Conservation (phyloP, 2,888 invertebrate species). For the Buathra laborator region DNA sequence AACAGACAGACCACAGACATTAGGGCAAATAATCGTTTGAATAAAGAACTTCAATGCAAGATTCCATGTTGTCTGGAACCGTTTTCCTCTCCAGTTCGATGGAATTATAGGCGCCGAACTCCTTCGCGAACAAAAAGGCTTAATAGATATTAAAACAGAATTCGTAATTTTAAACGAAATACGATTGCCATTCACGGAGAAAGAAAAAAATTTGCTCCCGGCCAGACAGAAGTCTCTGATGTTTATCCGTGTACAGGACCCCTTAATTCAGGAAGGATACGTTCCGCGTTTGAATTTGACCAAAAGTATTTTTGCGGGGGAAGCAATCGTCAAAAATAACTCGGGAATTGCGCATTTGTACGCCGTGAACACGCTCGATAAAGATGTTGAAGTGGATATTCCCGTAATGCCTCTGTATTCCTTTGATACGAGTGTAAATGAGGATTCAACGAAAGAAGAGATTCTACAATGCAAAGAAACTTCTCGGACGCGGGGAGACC, state of each 20-base stretch:
- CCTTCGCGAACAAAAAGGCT: neutral
- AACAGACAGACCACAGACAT: conserved; percentile 12
- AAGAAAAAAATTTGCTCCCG: conserved; percentile 29
- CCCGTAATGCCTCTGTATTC: conserved; percentile 27
- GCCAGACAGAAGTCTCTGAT: conserved; percentile 35
- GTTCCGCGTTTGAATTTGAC: neutral
- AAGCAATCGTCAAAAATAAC: conserved; percentile 17
- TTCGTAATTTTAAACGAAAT: conserved; percentile 21
- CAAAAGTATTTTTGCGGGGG: conserved; percentile 18
- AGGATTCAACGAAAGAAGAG: neutral
- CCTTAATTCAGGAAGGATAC: conserved; percentile 15
- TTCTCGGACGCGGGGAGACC: neutral
- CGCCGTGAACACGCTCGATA: neutral
- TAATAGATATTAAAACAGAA: neutral
- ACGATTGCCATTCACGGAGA: conserved; percentile 12
- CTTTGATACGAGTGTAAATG: conserved; percentile 21
- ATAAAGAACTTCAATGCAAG: neutral
- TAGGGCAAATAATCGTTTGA: neutral
- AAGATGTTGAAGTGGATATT: neutral
- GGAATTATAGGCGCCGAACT: neutral
- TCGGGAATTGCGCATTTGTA: conserved; percentile 24
- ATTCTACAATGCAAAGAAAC: neutral
- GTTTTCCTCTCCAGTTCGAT: neutral
- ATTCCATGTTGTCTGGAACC: neutral
- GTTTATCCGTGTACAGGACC: conserved; percentile 17